phyloP scores from a whole-genome alignment of 2,888 invertebrate species.

The Anoplius nigerrimus region DNA sequence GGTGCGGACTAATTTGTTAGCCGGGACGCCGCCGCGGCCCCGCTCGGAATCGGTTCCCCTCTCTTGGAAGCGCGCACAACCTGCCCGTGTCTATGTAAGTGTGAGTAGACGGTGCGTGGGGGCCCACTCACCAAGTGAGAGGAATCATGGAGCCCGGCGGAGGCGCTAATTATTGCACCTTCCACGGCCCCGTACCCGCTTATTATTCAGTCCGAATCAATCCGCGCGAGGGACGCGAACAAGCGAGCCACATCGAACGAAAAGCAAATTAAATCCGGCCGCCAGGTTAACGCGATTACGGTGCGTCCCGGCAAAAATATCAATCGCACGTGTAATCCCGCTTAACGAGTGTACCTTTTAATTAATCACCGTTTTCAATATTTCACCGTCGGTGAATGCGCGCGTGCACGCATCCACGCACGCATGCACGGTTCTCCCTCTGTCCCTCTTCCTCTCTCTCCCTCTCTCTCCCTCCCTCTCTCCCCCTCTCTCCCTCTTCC shows the following conservation, averaged over 20 bases:
- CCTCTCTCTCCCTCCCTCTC: too few species aligned
- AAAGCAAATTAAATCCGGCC: conserved; percentile 68
- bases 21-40: background rate
- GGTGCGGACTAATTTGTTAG: too few species aligned
- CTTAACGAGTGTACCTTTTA: conserved; percentile 68
- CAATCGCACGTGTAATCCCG: conserved; percentile 69
- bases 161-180: conserved; percentile 46
- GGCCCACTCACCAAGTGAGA: conserved; percentile 3
- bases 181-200: conserved; percentile 38
- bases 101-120: conserved; percentile 3
- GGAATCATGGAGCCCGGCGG: conserved; percentile 6
- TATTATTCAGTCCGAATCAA: conserved; percentile 54
- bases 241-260: conserved; percentile 39
- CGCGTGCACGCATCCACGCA: background rate
- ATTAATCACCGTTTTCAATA: conserved; percentile 67
- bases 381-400: conserved; percentile 46
- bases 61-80: too few species aligned
- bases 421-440: too few species aligned
- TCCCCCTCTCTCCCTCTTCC: too few species aligned
- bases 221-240: conserved; percentile 24
- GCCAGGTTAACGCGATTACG: conserved; percentile 66
- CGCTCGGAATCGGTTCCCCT: background rate
- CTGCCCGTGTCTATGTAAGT: background rate
- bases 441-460: too few species aligned
- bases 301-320: conserved; percentile 63